Evolutionary conservation across 2,797 vertebrate genomes (phyloP).

Genomic region (Odontamblyopus lacepedii): DNA sequence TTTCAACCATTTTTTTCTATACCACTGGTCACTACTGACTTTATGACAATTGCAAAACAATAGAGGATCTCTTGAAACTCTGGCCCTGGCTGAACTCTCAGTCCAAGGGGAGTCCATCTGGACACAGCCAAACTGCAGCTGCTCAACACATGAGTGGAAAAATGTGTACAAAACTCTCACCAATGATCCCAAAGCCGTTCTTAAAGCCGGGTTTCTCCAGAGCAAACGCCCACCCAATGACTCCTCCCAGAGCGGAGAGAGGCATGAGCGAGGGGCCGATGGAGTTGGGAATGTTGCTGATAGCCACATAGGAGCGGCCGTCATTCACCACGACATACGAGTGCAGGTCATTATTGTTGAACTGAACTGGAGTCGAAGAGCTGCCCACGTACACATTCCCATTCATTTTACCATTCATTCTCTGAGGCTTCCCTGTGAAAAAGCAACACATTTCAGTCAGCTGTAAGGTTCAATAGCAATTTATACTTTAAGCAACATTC

Average conservation of each 20-base stretch:
- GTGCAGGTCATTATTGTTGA: constrained; percentile 90
- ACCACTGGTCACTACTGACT: background rate
- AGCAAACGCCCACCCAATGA: constrained; percentile 96
- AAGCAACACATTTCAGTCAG: constrained; percentile 12
- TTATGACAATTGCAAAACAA: background rate
- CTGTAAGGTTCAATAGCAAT: background rate
- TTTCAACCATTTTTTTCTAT: background rate
- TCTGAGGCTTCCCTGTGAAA: constrained; percentile 88
- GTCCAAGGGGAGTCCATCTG: constrained; percentile 59
- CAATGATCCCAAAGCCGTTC: constrained; percentile 93
- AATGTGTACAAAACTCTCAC: constrained; percentile 67
- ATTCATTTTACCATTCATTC: constrained; percentile 92
- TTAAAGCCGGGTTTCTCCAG: constrained; percentile 90
- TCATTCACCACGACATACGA: constrained; percentile 95
- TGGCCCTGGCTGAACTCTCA: constrained; percentile 50
- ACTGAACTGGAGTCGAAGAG: constrained; percentile 74
- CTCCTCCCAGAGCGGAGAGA: constrained; percentile 85
- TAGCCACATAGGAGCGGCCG: constrained; percentile 92
- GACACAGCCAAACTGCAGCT: constrained; percentile 41
- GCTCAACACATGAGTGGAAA: background rate
- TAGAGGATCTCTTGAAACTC: constrained; percentile 18
- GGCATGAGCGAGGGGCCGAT: constrained; percentile 88
- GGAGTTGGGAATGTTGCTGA: constrained; percentile 85
- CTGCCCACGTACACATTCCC: constrained; percentile 87
- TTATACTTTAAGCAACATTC: too few species aligned